phyloP scores from a whole-genome alignment of 1,140 invertebrate genomes.

The Drosophila pseudoobscura region DNA sequence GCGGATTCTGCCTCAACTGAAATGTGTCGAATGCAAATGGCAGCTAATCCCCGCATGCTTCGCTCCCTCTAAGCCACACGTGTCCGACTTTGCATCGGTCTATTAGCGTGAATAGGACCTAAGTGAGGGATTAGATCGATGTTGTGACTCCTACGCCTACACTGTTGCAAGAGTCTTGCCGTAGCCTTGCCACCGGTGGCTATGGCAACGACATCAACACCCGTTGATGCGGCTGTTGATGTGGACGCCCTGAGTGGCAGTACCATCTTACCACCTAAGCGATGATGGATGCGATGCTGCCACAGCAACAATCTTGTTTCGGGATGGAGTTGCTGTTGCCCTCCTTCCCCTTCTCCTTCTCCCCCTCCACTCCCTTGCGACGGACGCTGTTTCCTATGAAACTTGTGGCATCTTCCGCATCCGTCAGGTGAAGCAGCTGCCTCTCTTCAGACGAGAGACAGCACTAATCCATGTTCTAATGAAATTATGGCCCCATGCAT shows the following conservation, averaged over 20 bases:
- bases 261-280: conserved; percentile 18
- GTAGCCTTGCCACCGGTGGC: neutral
- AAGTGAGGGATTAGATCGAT: conserved; percentile 70
- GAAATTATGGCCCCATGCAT: conserved; percentile 48
- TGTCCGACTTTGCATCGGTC: conserved; percentile 60
- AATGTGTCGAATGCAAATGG: too few species aligned
- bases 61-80: conserved; percentile 17
- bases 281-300: conserved; percentile 55
- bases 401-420: conserved; percentile 46
- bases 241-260: conserved; percentile 12
- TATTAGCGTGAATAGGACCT: conserved; percentile 67
- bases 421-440: conserved; percentile 11
- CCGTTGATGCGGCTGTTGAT: too few species aligned
- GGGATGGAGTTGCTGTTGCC: conserved; percentile 9
- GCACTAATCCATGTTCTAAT: conserved; percentile 36
- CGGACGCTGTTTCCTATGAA: conserved; percentile 20
- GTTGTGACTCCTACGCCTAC: conserved; percentile 50
- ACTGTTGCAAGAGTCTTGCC: neutral
- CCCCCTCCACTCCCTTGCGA: conserved; percentile 1
- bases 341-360: neutral
- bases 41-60: neutral
- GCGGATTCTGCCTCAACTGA: neutral
- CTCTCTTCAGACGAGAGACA: neutral
- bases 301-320: conserved; percentile 6
- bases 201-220: too few species aligned